A percentile compares a stretch with the other conserved stretches of the same genome.
Conservation (phyloP, 2,113 vertebrate species). For the Apaloderma vittatum region DNA sequence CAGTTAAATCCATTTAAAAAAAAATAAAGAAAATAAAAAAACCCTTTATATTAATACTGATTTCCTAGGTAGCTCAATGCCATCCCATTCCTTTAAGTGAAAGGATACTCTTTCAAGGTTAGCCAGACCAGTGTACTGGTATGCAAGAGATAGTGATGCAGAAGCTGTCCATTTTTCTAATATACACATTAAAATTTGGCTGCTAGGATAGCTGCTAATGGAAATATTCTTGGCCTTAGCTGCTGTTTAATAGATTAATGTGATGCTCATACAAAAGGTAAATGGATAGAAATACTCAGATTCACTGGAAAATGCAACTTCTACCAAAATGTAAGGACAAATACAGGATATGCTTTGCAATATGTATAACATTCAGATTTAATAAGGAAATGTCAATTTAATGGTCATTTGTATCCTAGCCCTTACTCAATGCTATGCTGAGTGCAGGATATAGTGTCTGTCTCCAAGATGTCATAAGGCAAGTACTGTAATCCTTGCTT, state of each 20-base stretch:
- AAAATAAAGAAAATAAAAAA: neutral
- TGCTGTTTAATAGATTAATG: neutral
- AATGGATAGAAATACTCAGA: conserved; percentile 10
- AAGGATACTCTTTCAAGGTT: conserved; percentile 25
- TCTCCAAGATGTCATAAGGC: neutral
- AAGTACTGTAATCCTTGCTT: neutral
- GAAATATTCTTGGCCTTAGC: conserved; percentile 13
- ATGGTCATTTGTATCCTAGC: neutral
- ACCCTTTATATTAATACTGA: neutral
- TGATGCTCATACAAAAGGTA: neutral
- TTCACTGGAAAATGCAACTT: conserved; percentile 2
- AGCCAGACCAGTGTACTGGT: neutral
- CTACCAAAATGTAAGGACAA: neutral
- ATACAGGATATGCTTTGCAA: neutral
- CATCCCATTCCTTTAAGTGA: neutral
- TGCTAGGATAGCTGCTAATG: conserved; percentile 19
- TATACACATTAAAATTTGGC: conserved; percentile 32
- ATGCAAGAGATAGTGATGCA: neutral
- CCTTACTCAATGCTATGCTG: neutral
- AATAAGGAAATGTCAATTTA: neutral
- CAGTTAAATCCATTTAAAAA: neutral
- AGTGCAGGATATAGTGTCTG: neutral
- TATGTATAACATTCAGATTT: neutral
- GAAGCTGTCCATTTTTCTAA: conserved; percentile 34
- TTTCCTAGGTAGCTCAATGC: neutral